Evolutionary conservation across 2,888 invertebrate genomes (phyloP), one percentile per base, ranked within the genome.

Genomic region (Tanytarsus gracilentus): DNA sequence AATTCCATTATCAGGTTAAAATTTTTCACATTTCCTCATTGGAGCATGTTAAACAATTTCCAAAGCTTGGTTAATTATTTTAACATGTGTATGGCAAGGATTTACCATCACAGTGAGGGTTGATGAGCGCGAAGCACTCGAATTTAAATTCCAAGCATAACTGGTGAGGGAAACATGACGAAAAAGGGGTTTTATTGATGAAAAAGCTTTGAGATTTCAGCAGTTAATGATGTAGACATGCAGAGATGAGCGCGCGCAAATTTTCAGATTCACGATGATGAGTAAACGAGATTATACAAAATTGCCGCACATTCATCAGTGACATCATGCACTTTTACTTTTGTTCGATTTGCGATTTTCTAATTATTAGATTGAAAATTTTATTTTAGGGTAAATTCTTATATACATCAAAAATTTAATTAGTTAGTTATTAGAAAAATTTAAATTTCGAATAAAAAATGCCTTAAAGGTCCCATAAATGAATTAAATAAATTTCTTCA

Each of bases 31-130:
- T 9, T 29, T 29, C 29, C 9, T 26, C 4, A 7, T 14, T 44
- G 4, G 18, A 3, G 25, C 27, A 26, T 56, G 55, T 40, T 40
- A 40, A 56, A 56, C 55, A 40, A 26, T 56, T 56, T n/a, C n/a
- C n/a, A n/a, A n/a, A n/a, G 26, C 40, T n/a, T 48, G 30, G 14
- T 48, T 58, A 58, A 58, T 58, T 58, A 48, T 48, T 58, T 30
- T 48, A 58, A 58, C 58, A 48, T 58, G 58, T 58, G 44, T 48
- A n/a, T n/a, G n/a, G n/a, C 30, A 44, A 33, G 27, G 21, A 29
- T n/a, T 49, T 49, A 26, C 36, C 16, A 36, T 36, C 36, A 14
- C n/a, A 36, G n/a, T n/a, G n/a, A n/a, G n/a, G n/a, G n/a, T n/a
- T n/a, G n/a, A n/a, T n/a, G n/a, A n/a, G n/a, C n/a, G n/a, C n/a